A percentile compares a stretch with the other conserved stretches of the same genome.
phyloP scores from a whole-genome alignment of 2,113 vertebrate genomes.

The Tretioscincus oriximinensis region DNA sequence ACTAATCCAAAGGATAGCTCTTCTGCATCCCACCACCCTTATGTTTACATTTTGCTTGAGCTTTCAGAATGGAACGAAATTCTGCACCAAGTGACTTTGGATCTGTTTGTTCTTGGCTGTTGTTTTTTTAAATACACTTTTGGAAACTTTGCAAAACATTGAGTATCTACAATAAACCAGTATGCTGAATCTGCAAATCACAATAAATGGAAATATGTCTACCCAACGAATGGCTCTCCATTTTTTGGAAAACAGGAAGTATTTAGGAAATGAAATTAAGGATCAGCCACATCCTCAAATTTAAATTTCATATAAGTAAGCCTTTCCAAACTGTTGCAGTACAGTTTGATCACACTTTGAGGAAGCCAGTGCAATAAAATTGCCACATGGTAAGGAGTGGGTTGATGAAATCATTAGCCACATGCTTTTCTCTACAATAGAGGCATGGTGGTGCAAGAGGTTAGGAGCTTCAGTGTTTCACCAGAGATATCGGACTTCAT shows the following conservation, averaged over 20 bases:
- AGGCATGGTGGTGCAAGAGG: too few relatives aligned
- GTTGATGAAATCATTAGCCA: too few relatives aligned
- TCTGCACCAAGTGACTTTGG: constrained; percentile 70
- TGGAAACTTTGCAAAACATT: constrained; percentile 72
- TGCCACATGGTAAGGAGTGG: too few relatives aligned
- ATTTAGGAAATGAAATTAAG: too few relatives aligned
- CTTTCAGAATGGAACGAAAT: constrained; percentile 71
- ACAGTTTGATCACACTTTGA: too few relatives aligned
- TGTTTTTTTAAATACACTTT: constrained; percentile 67
- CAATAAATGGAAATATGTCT: constrained; percentile 90
- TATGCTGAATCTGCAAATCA: constrained; percentile 86
- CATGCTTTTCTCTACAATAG: too few relatives aligned
- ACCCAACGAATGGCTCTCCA: constrained; percentile 43
- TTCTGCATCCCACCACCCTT: constrained; percentile 59
- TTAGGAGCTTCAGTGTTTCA: too few relatives aligned
- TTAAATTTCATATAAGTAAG: too few relatives aligned
- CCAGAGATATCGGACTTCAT: too few relatives aligned
- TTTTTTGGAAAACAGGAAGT: constrained; percentile 11
- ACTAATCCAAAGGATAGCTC: constrained; percentile 51
- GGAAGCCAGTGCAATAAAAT: too few relatives aligned
- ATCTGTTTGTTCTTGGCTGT: constrained; percentile 75
- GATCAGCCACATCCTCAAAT: too few relatives aligned
- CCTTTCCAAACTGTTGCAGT: too few relatives aligned
- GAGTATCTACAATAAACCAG: constrained; percentile 79
- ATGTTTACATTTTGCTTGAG: constrained; percentile 64